Evolutionary conservation across 2,113 vertebrate genomes (phyloP).

Genomic region (Erythrocercus mccallii): DNA sequence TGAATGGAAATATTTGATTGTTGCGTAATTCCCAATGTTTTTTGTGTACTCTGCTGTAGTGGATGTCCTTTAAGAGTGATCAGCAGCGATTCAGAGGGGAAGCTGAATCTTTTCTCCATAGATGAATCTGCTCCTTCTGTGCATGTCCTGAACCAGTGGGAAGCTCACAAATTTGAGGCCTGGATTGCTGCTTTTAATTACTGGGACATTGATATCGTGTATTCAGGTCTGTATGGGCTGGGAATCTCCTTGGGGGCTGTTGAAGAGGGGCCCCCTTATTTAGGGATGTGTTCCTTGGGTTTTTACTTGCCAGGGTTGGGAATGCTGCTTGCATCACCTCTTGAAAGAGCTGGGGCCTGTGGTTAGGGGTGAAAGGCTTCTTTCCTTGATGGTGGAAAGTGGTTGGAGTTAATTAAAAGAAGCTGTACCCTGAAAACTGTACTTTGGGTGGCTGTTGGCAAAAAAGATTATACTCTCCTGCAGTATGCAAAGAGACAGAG

Average conservation of each 20-base stretch:
- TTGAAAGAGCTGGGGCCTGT: not conserved
- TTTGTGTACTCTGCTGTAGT: not conserved
- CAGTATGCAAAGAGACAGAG: not conserved
- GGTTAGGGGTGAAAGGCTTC: not conserved
- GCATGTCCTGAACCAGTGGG: conserved; percentile 78
- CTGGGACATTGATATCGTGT: conserved; percentile 88
- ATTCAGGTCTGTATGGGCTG: conserved; percentile 82
- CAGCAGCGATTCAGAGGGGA: conserved; percentile 90
- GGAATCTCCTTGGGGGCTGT: not conserved
- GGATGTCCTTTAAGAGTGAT: conserved; percentile 79
- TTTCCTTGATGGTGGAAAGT: not conserved
- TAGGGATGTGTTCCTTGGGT: not conserved
- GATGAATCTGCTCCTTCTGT: conserved; percentile 64
- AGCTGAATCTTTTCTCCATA: conserved; percentile 78
- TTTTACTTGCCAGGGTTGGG: not conserved
- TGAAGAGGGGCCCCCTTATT: not conserved
- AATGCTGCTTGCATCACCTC: not conserved
- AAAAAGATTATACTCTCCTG: not conserved
- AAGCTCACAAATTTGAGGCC: conserved; percentile 91
- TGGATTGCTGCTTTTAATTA: conserved; percentile 96
- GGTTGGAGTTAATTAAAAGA: not conserved
- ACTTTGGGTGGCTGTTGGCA: not conserved
- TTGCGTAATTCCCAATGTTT: not conserved
- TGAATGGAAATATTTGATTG: not conserved
- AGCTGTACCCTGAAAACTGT: not conserved